Evolutionary conservation across 2,888 invertebrate genomes (phyloP).

Genomic region (Andrena chrysosceles): DNA sequence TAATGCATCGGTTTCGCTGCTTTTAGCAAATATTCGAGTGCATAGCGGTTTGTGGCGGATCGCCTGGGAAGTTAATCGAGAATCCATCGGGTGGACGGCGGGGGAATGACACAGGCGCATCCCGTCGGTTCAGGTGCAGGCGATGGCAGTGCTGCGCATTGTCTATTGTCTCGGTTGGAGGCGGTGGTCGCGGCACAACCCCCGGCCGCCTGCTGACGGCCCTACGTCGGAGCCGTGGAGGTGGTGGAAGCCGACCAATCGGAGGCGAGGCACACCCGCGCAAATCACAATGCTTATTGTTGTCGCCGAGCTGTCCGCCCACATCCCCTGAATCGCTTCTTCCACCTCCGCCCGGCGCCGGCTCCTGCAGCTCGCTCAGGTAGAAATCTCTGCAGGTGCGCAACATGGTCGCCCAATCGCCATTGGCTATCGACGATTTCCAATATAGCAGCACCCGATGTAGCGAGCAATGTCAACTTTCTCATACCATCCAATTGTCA

Average conservation of each 20-base stretch:
- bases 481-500: too few species aligned
- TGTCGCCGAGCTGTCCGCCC: constrained; percentile 83
- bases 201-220: constrained; percentile 75
- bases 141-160: constrained; percentile 74
- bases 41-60: not conserved
- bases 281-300: constrained; percentile 85
- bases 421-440: not conserved
- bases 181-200: constrained; percentile 78
- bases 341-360: constrained; percentile 63
- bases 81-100: constrained; percentile 5
- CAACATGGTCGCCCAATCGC: constrained; percentile 9
- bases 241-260: constrained; percentile 80
- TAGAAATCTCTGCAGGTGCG: constrained; percentile 63
- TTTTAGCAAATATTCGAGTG: constrained; percentile 8
- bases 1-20: constrained; percentile 4
- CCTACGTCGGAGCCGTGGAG: constrained; percentile 75
- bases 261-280: constrained; percentile 81
- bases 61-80: constrained; percentile 20
- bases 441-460: not conserved
- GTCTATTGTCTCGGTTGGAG: constrained; percentile 80
- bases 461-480: too few species aligned
- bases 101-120: constrained; percentile 17
- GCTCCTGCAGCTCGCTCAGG: constrained; percentile 59
- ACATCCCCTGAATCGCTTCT: constrained; percentile 75
- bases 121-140: constrained; percentile 47